phyloP scores from a whole-genome alignment of 2,888 invertebrate species.

The Drosophila colorata region DNA sequence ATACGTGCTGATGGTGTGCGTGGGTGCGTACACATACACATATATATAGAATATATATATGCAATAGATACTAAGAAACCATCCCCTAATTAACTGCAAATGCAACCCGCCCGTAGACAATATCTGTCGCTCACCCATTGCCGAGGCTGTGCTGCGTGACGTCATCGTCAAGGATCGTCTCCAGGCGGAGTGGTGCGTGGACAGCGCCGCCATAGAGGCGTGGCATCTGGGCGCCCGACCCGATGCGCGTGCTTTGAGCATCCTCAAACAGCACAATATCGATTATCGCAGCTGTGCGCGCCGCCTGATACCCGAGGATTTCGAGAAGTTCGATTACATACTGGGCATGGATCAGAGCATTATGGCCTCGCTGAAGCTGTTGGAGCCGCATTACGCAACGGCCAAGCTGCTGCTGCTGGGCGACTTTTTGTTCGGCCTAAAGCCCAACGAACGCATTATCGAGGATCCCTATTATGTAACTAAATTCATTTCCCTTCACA shows the following conservation, averaged over 20 bases:
- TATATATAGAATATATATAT: background rate
- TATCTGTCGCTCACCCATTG: conserved; percentile 97
- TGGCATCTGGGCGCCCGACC: conserved; percentile 95
- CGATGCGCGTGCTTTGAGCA: conserved; percentile 90
- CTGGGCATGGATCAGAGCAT: conserved; percentile 98
- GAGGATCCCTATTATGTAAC: conserved; percentile 94
- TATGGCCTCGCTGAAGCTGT: conserved; percentile 88
- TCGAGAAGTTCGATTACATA: conserved; percentile 92
- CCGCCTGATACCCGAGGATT: conserved; percentile 90
- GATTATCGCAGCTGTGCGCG: conserved; percentile 90
- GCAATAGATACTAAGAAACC: background rate
- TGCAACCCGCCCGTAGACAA: conserved; percentile 88
- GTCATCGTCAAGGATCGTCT: conserved; percentile 88
- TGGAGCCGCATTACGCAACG: conserved; percentile 86
- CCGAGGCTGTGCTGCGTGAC: conserved; percentile 94
- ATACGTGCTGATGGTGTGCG: conserved; percentile 76
- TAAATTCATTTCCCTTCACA: background rate
- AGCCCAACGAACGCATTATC: conserved; percentile 88
- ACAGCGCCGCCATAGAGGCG: conserved; percentile 94
- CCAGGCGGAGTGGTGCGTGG: conserved; percentile 91
- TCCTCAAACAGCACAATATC: conserved; percentile 90
- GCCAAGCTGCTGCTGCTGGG: conserved; percentile 92
- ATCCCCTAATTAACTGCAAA: background rate
- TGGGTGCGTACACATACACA: conserved; percentile 56
- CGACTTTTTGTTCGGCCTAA: conserved; percentile 90